phyloP scores from a whole-genome alignment of 2,888 invertebrate species.

The Thysanoteuthis rhombus region DNA sequence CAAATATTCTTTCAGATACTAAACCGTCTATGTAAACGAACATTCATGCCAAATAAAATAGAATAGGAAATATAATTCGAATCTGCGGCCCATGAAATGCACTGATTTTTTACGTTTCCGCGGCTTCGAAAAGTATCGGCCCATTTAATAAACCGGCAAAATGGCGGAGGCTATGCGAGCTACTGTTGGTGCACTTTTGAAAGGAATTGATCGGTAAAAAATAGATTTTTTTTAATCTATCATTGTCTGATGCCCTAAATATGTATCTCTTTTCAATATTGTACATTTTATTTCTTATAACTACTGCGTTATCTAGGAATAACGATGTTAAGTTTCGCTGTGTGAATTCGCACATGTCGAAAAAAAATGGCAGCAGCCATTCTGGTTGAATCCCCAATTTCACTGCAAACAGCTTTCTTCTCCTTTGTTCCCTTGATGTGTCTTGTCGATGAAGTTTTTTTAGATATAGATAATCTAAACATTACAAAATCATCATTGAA shows the following conservation, averaged over 20 bases:
- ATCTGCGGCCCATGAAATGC: not conserved
- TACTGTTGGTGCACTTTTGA: slow-evolving; percentile 85
- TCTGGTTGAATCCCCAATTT: too few relatives aligned
- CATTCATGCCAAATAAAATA: too few relatives aligned
- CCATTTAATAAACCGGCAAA: slow-evolving; percentile 37
- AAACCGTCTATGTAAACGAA: too few relatives aligned
- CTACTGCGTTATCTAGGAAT: not conserved
- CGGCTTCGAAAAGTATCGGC: not conserved
- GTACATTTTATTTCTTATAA: not conserved
- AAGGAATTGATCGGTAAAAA: slow-evolving; percentile 88
- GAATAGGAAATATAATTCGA: not conserved
- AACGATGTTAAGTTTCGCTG: not conserved
- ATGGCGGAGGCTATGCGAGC: slow-evolving; percentile 88
- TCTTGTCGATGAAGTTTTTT: too few relatives aligned
- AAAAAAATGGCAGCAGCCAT: too few relatives aligned
- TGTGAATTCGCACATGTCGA: too few relatives aligned
- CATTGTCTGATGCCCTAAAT: not conserved
- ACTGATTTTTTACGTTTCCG: not conserved
- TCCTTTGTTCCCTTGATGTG: too few relatives aligned
- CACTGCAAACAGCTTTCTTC: too few relatives aligned
- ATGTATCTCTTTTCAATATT: not conserved
- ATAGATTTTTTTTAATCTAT: not conserved
- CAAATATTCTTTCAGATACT: too few relatives aligned
- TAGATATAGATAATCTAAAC: too few relatives aligned
- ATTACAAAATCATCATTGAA: too few relatives aligned